Conservation (phyloP, 2,888 invertebrate genomes). For the Yponomeuta plumbellus region DNA sequence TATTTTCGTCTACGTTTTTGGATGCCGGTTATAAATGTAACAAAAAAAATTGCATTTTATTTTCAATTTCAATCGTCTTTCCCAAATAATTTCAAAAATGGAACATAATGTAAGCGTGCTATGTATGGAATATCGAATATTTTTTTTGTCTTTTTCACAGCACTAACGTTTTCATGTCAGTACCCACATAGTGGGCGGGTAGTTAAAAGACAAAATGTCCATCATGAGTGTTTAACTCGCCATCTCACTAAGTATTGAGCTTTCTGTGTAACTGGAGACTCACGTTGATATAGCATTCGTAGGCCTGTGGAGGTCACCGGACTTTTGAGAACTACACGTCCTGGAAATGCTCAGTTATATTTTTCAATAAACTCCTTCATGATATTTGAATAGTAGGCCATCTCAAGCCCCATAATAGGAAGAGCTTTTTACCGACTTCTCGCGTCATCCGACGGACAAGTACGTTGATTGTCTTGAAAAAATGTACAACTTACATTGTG, state of each 20-base stretch:
- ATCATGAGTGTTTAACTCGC: neutral
- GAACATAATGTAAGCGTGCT: neutral
- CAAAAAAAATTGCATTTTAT: too few relatives aligned
- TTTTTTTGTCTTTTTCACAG: constrained; percentile 2
- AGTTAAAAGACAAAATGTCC: constrained; percentile 18
- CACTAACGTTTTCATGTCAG: constrained; percentile 9
- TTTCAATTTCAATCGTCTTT: too few relatives aligned
- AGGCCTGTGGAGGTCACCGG: neutral
- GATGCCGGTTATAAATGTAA: too few relatives aligned
- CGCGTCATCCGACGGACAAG: neutral
- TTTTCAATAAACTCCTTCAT: constrained; percentile 5
- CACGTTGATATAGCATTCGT: neutral
- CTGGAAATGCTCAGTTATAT: neutral
- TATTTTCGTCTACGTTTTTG: too few relatives aligned
- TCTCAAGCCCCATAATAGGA: neutral
- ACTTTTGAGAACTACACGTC: neutral
- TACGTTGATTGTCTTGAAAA: neutral
- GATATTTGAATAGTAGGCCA: neutral
- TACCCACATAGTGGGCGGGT: constrained; percentile 17
- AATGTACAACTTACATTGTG: too few relatives aligned
- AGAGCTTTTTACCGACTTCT: neutral
- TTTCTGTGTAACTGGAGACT: neutral
- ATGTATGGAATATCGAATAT: neutral
- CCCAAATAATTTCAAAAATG: too few relatives aligned
- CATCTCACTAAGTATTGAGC: neutral